Base-by-base conservation (phyloP, 2,113 vertebrate species). In the Motacilla alba region DNA sequence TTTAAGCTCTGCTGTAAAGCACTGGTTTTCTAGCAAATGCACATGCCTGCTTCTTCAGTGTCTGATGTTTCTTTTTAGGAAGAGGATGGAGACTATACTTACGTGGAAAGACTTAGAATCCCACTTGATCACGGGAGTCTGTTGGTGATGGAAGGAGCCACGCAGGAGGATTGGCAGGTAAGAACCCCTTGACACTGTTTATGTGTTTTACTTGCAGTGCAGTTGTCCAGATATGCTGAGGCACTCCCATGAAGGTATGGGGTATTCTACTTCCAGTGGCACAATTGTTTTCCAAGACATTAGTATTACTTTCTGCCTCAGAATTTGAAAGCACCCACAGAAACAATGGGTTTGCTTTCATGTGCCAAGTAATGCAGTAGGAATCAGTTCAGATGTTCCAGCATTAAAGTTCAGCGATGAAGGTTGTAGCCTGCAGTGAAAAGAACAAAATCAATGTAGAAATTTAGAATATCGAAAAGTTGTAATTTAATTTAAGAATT, bases 131-230 rank as follows among this genome's bases (percentile, higher is more conserved):
- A 99, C 0, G 99, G 99, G n/a, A 98, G 98, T 33, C 98, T 99
- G 69, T 93, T 99, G 78, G n/a, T 99, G 58, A 99, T 99, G 99
- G 98, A 99, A 67, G 99, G 99, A 87, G 98, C 99, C 19, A 99
- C 98, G 0, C 99, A 99, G 92, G 98, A 98, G 10, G 99, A 99
- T 14, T 99, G 99, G 99, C 99, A 99, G 99, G 99, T 99, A 70
- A 96, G 96, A 66, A 26, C 5, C 24, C 9, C 6, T 19, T 17
- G 10, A 24, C 55, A 5, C 13, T 1, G 1, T 21, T 39, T 3
- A 7, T n/a, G 23, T 53, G 5, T 39, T 82, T 76, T 53, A 17
- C 5, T 20, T 78, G 52, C 33, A 59, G 0, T 47, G n/a, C 35
- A 39, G 15, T 53, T 60, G 77, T 47, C 43, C 21, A 21, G 8